These are phyloP conservation scores for Orcinus orca DNA, from an alignment of 2,113 vertebrate species.

Conservation along the genomic window DNA sequence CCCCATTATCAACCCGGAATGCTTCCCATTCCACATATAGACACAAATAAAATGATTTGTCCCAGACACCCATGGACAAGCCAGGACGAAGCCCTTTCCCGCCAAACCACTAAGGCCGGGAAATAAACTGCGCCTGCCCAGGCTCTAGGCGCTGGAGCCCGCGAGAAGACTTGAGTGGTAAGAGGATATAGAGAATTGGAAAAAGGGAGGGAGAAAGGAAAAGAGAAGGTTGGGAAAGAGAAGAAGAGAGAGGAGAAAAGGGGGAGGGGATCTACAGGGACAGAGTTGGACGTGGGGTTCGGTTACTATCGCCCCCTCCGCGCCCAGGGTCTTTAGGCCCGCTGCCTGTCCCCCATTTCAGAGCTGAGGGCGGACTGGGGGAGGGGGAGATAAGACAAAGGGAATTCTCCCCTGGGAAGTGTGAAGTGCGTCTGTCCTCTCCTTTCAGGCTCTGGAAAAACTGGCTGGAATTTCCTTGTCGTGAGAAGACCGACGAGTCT, in stretches of 20 bases:
- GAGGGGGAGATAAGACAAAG: slow-evolving; percentile 57
- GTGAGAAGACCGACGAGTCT: slow-evolving; percentile 23
- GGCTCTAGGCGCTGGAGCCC: not conserved
- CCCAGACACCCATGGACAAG: slow-evolving; percentile 35
- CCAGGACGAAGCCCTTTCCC: slow-evolving; percentile 62
- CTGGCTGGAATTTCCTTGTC: slow-evolving; percentile 48
- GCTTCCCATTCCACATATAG: not conserved
- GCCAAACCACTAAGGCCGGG: slow-evolving; percentile 31
- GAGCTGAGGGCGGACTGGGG: not conserved
- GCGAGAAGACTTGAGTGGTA: not conserved
- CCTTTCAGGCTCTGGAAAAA: slow-evolving; percentile 29
- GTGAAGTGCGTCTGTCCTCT: slow-evolving; percentile 50
- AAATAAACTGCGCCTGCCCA: not conserved
- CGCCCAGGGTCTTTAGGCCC: not conserved
- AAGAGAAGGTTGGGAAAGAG: not conserved
- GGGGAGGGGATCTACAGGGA: not conserved
- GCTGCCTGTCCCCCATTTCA: not conserved
- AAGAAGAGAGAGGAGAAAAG: not conserved
- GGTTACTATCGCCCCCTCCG: too few species aligned
- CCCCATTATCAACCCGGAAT: not conserved
- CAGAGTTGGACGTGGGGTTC: not conserved
- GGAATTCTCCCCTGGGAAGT: not conserved
- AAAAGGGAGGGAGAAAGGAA: not conserved
- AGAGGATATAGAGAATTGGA: not conserved
- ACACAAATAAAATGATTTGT: slow-evolving; percentile 53